Percentiles rank a stretch among this genome's conserved stretches.
These are phyloP conservation scores for Odontothrips loti DNA, from an alignment of 2,888 invertebrate genomes.

Conservation along the genomic window DNA sequence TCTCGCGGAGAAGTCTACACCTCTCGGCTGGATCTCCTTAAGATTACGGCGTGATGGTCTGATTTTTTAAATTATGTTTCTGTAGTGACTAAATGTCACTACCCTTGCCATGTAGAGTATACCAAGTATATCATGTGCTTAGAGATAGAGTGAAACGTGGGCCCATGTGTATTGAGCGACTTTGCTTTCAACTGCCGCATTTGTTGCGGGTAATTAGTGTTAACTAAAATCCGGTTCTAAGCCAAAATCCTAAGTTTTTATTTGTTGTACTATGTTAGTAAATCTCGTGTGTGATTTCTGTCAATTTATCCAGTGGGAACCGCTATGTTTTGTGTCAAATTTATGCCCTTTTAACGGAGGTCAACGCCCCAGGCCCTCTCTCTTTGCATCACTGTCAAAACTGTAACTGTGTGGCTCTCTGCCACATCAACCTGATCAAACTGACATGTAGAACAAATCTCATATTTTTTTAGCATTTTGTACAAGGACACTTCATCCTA, in stretches of 20 bases:
- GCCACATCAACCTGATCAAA: neutral
- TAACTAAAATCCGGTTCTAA: no score
- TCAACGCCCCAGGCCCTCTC: neutral
- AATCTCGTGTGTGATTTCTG: no score
- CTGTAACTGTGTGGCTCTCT: no score
- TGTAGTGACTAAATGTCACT: neutral
- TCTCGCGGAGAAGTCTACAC: neutral
- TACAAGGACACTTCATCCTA: neutral
- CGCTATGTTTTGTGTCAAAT: no score
- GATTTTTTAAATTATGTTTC: neutral
- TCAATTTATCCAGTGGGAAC: no score
- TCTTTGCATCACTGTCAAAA: neutral
- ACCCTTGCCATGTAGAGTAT: slow-evolving; percentile 17
- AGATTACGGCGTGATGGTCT: neutral
- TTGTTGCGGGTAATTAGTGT: no score
- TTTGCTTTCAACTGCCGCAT: neutral
- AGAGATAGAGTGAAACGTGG: slow-evolving; percentile 4
- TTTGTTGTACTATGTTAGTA: no score
- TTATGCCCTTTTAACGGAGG: no score
- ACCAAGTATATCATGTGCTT: neutral
- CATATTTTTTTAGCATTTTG: slow-evolving; percentile 6
- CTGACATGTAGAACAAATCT: neutral
- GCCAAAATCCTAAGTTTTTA: no score
- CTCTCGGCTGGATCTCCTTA: neutral
- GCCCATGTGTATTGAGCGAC: slow-evolving; percentile 7